Evolutionary conservation across 30 jellyfish, hydroid and myxozoan genomes (phyloP).

Genomic region (Cassiopea andromeda): DNA sequence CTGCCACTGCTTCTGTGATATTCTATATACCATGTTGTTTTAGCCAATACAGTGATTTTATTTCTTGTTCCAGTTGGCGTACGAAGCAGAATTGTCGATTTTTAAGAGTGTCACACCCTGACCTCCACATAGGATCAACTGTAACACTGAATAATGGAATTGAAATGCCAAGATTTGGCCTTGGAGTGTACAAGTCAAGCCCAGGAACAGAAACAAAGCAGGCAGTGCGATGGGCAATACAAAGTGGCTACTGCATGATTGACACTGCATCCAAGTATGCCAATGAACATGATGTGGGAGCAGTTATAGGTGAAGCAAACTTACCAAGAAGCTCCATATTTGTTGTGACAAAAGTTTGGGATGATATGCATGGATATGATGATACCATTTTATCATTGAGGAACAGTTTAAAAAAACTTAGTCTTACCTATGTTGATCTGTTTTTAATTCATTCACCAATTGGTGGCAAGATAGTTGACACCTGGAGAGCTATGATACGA

Average conservation of each 20-base stretch:
- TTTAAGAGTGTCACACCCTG: not conserved
- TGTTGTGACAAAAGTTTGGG: constrained; percentile 87
- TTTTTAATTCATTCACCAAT: constrained; percentile 85
- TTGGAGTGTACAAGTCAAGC: constrained; percentile 72
- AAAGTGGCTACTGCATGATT: constrained; percentile 84
- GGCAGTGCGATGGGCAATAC: constrained; percentile 68
- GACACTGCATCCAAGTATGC: constrained; percentile 83
- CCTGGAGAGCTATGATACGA: constrained; percentile 91
- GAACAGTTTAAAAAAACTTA: constrained; percentile 73
- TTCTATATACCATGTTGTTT: too few relatives aligned
- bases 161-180: constrained; percentile 78
- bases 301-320: constrained; percentile 62
- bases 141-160: constrained; percentile 62
- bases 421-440: constrained; percentile 84
- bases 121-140: constrained; percentile 37
- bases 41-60: too few relatives aligned
- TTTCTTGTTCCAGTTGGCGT: not conserved
- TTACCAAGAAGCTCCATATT: constrained; percentile 71
- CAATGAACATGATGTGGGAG: constrained; percentile 82
- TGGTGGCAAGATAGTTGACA: constrained; percentile 76
- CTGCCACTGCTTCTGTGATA: too few relatives aligned
- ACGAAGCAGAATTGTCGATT: not conserved
- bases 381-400: constrained; percentile 61
- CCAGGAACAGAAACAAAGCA: constrained; percentile 27
- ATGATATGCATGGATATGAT: constrained; percentile 66